Conservation (phyloP, 2,888 invertebrate species). For the Apoda limacodes region DNA sequence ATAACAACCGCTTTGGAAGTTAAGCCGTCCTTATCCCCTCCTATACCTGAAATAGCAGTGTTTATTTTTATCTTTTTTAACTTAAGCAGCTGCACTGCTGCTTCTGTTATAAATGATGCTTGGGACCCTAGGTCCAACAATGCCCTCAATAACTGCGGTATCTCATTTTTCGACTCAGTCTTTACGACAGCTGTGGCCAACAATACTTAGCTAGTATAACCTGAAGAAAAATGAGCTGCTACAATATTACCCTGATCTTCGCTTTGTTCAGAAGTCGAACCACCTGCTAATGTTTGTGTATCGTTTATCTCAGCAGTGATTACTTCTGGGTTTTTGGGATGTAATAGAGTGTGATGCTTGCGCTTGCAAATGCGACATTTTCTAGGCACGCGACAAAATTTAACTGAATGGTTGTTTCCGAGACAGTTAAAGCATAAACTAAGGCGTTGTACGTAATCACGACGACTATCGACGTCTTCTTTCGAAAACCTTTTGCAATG, state of each 20-base stretch:
- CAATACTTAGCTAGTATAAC: slow-evolving; percentile 8
- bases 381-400: slow-evolving; percentile 10
- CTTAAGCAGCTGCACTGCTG: slow-evolving; percentile 9
- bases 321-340: too few species aligned
- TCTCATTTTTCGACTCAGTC: slow-evolving; percentile 12
- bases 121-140: slow-evolving; percentile 13
- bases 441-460: too few species aligned
- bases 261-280: too few species aligned
- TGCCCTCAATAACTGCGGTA: slow-evolving; percentile 10
- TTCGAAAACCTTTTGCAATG: too few species aligned
- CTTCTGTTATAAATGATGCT: slow-evolving; percentile 17
- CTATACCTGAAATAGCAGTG: slow-evolving; percentile 15
- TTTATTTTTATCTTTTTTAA: slow-evolving; percentile 9
- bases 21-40: slow-evolving; percentile 13
- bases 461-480: too few species aligned
- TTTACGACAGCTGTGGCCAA: slow-evolving; percentile 14
- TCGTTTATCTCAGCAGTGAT: too few species aligned
- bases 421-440: too few species aligned
- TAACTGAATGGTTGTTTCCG: slow-evolving; percentile 9
- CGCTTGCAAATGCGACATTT: slow-evolving; percentile 15
- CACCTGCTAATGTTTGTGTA: too few species aligned
- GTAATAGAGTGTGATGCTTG: slow-evolving; percentile 17
- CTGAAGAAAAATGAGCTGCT: too few species aligned
- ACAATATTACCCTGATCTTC: too few species aligned
- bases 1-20: slow-evolving; percentile 13